Base-by-base conservation (phyloP, 2,888 invertebrate species). In the Melipona beecheii region DNA sequence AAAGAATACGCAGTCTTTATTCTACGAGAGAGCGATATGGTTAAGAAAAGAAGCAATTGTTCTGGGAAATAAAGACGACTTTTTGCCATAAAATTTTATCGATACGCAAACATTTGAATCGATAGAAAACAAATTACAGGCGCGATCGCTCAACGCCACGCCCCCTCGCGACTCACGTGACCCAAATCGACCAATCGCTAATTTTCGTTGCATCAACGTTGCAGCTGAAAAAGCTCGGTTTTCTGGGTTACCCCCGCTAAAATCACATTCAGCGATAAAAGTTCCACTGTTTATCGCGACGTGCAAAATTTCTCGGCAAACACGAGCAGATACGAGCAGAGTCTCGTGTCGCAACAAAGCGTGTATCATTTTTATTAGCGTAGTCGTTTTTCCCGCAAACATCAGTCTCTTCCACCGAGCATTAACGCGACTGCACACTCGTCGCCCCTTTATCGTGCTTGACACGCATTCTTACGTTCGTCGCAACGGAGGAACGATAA, bases 261-360 rank as follows among this genome's bases (percentile, higher is more conserved):
- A 0, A 27, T 27, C 27, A 27, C 27, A 0, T 27, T 27, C 27
- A 27, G 27, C 1, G 27, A 24, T 24, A 86, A 86, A 79, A 80
- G 24, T 86, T 79, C 78, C 83, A 74, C 68, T 60, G 77, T 27
- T 81, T 54, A 60, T 84, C 75, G 72, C 78, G 79, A 70, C 75
- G 58, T 56, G 85, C 66, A 75, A 86, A 84, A 70, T 79, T 76
- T 65, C 69, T 70, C 62, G n/a, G 75, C 69, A 75, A 81, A 86
- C 54, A 73, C 36, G 58, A 60, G 31, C 62, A 72, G 71, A 75
- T 75, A 62, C 71, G 56, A 56, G 50, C 52, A 36, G 36, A 36
- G 9, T 36, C 36, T 73, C 52, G 71, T n/a, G 71, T n/a, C 43
- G 68, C 52, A 50, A 58, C 50, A 27, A 54, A 54, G 19, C 64